A percentile compares a stretch with the other conserved stretches of the same genome.
phyloP scores from a whole-genome alignment of 2,113 vertebrate genomes.

The Spea bombifrons region DNA sequence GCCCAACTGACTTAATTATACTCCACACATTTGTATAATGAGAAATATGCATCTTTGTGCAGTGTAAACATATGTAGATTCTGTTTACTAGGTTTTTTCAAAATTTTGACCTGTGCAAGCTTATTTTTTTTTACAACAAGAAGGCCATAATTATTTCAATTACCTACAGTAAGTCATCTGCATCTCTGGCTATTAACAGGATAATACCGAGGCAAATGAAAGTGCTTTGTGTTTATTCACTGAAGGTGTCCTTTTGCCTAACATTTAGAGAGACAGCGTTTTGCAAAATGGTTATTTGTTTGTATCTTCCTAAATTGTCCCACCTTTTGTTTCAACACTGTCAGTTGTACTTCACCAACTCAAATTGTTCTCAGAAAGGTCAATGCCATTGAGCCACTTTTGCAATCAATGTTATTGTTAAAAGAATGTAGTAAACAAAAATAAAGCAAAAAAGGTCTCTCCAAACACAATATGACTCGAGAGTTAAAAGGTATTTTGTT shows the following conservation, averaged over 20 bases:
- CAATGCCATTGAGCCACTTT: background rate
- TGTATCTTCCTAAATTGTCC: conserved; percentile 6
- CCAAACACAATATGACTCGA: too few species aligned
- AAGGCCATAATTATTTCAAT: conserved; percentile 39
- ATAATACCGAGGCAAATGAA: conserved; percentile 3
- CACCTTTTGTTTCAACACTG: conserved; percentile 11
- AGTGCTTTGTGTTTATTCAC: conserved; percentile 23
- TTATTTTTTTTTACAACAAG: conserved; percentile 26
- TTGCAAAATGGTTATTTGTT: conserved; percentile 13
- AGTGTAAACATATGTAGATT: conserved; percentile 29
- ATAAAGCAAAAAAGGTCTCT: too few species aligned
- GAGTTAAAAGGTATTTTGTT: too few species aligned
- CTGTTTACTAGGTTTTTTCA: conserved; percentile 41
- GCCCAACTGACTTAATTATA: conserved; percentile 34
- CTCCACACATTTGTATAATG: conserved; percentile 27
- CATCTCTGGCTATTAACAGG: conserved; percentile 28
- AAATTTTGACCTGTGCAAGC: conserved; percentile 34
- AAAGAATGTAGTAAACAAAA: background rate
- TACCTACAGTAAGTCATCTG: conserved; percentile 9
- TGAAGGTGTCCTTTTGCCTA: conserved; percentile 20
- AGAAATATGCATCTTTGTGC: conserved; percentile 22
- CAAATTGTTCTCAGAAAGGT: background rate
- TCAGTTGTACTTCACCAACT: background rate
- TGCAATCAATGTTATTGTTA: background rate
- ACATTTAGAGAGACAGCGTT: conserved; percentile 1